Conservation (phyloP, 2,113 vertebrate species). For the Thunnus thynnus region DNA sequence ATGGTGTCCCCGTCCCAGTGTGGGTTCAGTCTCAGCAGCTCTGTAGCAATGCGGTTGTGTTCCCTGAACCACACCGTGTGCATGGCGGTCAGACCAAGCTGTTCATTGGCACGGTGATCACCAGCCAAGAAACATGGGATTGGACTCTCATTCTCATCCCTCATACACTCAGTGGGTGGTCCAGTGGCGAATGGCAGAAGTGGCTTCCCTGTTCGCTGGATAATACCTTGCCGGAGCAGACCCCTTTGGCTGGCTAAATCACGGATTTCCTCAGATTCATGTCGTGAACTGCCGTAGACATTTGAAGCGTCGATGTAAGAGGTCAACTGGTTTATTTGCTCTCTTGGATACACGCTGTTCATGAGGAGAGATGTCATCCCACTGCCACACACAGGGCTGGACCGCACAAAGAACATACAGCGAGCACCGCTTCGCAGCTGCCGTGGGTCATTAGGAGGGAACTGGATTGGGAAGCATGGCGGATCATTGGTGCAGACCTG, state of each 20-base stretch:
- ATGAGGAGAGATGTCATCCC: slow-evolving; percentile 98
- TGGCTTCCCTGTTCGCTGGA: slow-evolving; percentile 95
- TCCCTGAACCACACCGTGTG: slow-evolving; percentile 98
- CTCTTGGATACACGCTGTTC: slow-evolving; percentile 97
- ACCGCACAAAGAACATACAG: slow-evolving; percentile 99
- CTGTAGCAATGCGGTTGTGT: slow-evolving; percentile 94
- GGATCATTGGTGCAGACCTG: slow-evolving; percentile 94
- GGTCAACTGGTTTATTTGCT: slow-evolving; percentile 98
- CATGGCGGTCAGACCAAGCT: slow-evolving; percentile 95
- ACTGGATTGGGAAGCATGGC: slow-evolving; percentile 94
- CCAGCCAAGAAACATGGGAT: slow-evolving; percentile 98
- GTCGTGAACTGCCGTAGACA: slow-evolving; percentile 94
- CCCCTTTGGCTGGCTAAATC: slow-evolving; percentile 96
- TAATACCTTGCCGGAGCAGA: slow-evolving; percentile 94
- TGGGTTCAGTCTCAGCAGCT: slow-evolving; percentile 93
- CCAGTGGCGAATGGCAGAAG: slow-evolving; percentile 95
- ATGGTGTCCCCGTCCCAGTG: slow-evolving; percentile 99
- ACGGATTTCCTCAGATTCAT: slow-evolving; percentile 92
- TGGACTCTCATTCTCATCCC: slow-evolving; percentile 97
- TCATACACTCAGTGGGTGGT: slow-evolving; percentile 97
- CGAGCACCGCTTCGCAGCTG: slow-evolving; percentile 88
- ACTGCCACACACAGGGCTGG: slow-evolving; percentile 96
- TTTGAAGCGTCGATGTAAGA: slow-evolving; percentile 97
- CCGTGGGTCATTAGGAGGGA: slow-evolving; percentile 91
- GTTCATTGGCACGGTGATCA: slow-evolving; percentile 97